These are phyloP conservation scores for Andrena cerasifolii DNA, from an alignment of 1,140 invertebrate species.

Conservation along the genomic window DNA sequence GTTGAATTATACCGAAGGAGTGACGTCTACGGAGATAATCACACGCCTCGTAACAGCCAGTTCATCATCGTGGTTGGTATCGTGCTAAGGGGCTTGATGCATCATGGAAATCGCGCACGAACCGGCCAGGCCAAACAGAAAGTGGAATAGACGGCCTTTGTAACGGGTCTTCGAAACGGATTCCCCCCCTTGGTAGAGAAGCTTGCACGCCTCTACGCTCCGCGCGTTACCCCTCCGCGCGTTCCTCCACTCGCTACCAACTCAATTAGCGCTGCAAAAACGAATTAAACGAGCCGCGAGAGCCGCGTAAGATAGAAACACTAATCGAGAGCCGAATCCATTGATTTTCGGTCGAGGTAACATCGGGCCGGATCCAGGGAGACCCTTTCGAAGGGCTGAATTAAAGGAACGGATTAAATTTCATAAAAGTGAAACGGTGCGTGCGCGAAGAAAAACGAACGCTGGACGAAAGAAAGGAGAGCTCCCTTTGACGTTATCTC, in stretches of 20 bases:
- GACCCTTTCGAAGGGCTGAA: too few species aligned
- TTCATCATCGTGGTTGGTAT: constrained; percentile 75
- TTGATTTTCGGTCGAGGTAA: too few species aligned
- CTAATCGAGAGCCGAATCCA: not conserved
- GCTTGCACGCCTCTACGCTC: constrained; percentile 16
- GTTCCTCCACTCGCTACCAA: constrained; percentile 44
- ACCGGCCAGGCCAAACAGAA: constrained; percentile 53
- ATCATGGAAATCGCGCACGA: constrained; percentile 73
- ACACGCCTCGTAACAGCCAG: constrained; percentile 74
- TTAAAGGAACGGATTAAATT: constrained; percentile 10
- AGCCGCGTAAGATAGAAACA: constrained; percentile 6
- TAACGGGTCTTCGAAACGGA: constrained; percentile 19
- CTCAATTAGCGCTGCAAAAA: constrained; percentile 65
- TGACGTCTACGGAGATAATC: constrained; percentile 76
- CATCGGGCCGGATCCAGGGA: too few species aligned
- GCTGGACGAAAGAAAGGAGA: too few species aligned
- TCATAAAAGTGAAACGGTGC: not conserved
- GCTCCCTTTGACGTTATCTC: not conserved
- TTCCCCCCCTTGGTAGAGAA: not conserved
- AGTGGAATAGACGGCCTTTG: constrained; percentile 46
- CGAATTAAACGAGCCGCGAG: constrained; percentile 18
- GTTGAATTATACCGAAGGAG: constrained; percentile 74
- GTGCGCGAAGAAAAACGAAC: not conserved
- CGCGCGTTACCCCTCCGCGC: constrained; percentile 8
- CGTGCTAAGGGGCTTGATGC: constrained; percentile 71